Base-by-base conservation (phyloP, 2,888 invertebrate genomes). In the Ichneumon xanthorius region DNA sequence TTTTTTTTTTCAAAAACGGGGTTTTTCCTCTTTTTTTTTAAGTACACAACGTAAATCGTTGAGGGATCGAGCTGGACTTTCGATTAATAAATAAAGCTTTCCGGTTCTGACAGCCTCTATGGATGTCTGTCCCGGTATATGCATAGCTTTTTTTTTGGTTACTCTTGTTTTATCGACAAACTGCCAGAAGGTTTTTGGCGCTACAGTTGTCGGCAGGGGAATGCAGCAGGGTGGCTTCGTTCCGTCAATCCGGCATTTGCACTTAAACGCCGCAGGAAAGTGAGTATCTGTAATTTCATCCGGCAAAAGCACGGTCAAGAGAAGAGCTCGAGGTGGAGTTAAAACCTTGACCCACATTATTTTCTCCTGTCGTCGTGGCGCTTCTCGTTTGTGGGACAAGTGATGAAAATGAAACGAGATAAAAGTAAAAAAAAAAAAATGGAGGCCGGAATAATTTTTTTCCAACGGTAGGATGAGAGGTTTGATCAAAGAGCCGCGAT, bases 401-500 rank as follows among this genome's bases (percentile, higher is more conserved):
- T 14, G 19, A 72, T 9, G 48, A 37, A 65, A 37, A 53, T 22
- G 22, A 50, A 70, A 50, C n/a, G 65, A 67, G 40, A 48, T 30
- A 77, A 80, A 76, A 19, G n/a, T 48, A 22, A 26, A 14, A 26
- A 3, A 26, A 26, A 58, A 58, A 16, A 58, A 61, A 30, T 30
- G 61, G 14, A 61, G 16, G 30, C 9, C 22, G 58, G 55, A 71
- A 71, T 71, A 11, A 33, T 79, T 70, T 77, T 55, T 55, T 19
- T 68, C 63, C 30, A 61, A 22, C 37, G 19, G 30, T 40, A 33
- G 58, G 48, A 80, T 22, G 53, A 80, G 45, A 9, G 37, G 2
- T 16, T 26, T 84, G 71, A 81, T 77, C 75, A 84, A 78, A 81
- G 71, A 70, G 37, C 33, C 22, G 9, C 63, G 26, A 70, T 71